Conservation (phyloP, 2,888 invertebrate species). For the Nebria salina region DNA sequence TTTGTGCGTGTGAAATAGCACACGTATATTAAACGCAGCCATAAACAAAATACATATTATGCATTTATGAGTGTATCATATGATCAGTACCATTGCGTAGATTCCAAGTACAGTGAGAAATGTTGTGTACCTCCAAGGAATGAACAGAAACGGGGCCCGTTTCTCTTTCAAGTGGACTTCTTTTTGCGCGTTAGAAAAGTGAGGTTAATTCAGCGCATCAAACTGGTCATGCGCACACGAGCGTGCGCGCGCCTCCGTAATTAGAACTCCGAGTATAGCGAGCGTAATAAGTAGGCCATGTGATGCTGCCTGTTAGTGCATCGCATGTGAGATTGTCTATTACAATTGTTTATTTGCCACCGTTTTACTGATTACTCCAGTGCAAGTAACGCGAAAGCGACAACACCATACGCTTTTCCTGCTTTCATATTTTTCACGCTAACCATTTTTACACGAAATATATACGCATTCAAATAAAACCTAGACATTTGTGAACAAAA, state of each 20-base stretch:
- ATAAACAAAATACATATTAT: not conserved
- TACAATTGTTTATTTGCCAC: slow-evolving; percentile 5
- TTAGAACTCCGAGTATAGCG: slow-evolving; percentile 11
- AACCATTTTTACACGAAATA: too few relatives aligned
- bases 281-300: slow-evolving; percentile 38
- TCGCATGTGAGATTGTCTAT: slow-evolving; percentile 25
- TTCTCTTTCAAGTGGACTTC: slow-evolving; percentile 10
- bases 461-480: too few relatives aligned
- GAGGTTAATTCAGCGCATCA: slow-evolving; percentile 21
- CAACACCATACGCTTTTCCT: not conserved
- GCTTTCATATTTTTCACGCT: not conserved
- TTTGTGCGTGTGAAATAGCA: not conserved
- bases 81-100: not conserved
- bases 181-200: slow-evolving; percentile 7
- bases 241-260: slow-evolving; percentile 5
- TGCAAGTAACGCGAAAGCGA: slow-evolving; percentile 26
- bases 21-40: not conserved
- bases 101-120: not conserved
- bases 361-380: not conserved
- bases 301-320: slow-evolving; percentile 6
- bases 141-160: not conserved
- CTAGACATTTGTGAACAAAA: too few relatives aligned
- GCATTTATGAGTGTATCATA: too few relatives aligned
- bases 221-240: slow-evolving; percentile 15
- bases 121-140: not conserved